Percentiles rank a stretch among this genome's conserved stretches.
Conservation (phyloP, 1,140 invertebrate genomes). For the Drosophila kurseongensis region DNA sequence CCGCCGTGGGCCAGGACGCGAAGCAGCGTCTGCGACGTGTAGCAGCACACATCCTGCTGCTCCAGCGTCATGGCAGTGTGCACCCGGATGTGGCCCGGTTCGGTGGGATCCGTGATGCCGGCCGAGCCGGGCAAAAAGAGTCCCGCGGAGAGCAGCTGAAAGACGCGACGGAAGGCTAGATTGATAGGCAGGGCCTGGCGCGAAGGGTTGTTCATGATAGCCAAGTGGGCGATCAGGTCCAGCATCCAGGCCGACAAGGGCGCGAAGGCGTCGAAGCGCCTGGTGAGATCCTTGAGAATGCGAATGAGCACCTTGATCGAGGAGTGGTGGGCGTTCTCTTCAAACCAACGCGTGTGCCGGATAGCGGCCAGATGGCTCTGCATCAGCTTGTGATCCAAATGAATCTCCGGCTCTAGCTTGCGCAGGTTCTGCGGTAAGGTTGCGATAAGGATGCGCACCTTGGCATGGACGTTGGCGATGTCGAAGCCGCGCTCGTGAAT, state of each 20-base stretch:
- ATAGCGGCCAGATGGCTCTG: conserved; percentile 96
- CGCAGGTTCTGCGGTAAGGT: conserved; percentile 97
- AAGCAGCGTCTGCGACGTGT: conserved; percentile 94
- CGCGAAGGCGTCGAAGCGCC: conserved; percentile 94
- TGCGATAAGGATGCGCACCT: conserved; percentile 95
- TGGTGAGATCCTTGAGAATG: conserved; percentile 94
- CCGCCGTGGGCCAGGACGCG: conserved; percentile 96
- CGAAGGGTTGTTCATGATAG: conserved; percentile 98
- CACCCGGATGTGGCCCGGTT: conserved; percentile 94
- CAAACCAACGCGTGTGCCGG: conserved; percentile 98
- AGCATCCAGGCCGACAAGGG: conserved; percentile 98
- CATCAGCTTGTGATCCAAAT: conserved; percentile 94
- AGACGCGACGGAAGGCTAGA: conserved; percentile 92
- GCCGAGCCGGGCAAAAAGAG: conserved; percentile 97
- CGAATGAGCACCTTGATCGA: conserved; percentile 97
- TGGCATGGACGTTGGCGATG: conserved; percentile 91
- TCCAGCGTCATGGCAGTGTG: conserved; percentile 97
- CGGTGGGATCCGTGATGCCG: conserved; percentile 97
- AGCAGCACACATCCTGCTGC: conserved; percentile 97
- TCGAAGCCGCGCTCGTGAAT: conserved; percentile 93
- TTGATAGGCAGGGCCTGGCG: conserved; percentile 96
- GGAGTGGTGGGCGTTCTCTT: conserved; percentile 98
- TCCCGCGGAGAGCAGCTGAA: conserved; percentile 96
- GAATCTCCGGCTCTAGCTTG: conserved; percentile 96
- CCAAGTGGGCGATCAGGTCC: conserved; percentile 97